These are phyloP conservation scores for Hermodice carunculata DNA, from an alignment of 2,888 invertebrate genomes.

Conservation along the genomic window DNA sequence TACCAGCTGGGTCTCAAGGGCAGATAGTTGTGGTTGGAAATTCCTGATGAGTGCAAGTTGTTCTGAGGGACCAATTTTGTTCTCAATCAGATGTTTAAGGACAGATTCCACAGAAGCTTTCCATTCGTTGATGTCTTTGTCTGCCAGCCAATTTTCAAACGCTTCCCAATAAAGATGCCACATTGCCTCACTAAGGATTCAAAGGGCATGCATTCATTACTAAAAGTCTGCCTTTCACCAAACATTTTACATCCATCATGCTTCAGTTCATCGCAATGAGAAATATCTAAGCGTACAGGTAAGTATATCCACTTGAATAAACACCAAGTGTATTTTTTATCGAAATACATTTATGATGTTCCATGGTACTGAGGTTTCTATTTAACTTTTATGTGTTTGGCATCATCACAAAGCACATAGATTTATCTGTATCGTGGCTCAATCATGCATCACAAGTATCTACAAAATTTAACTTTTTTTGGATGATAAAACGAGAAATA, in stretches of 20 bases:
- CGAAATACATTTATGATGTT: background rate
- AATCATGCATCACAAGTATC: no score
- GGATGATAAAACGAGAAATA: no score
- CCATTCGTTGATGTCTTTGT: conserved; percentile 9
- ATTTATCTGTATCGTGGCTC: no score
- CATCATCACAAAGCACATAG: no score
- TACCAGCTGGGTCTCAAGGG: no score
- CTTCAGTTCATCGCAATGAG: conserved; percentile 12
- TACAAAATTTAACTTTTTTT: no score
- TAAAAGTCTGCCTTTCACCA: conserved; percentile 10
- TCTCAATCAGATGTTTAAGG: background rate
- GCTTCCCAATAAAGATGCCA: conserved; percentile 14
- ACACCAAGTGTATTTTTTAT: background rate
- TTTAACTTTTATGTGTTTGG: no score
- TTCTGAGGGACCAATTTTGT: background rate
- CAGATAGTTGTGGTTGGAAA: no score
- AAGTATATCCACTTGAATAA: background rate
- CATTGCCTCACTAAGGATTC: conserved; percentile 4
- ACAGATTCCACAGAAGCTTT: background rate
- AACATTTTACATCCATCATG: no score
- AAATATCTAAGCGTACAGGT: conserved; percentile 11
- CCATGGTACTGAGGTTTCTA: conserved; percentile 3
- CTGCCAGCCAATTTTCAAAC: conserved; percentile 9
- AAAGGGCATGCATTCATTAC: conserved; percentile 8
- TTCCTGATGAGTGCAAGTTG: no score